These are phyloP conservation scores for Erethizon dorsatum DNA, from an alignment of 2,797 vertebrate genomes.

Conservation along the genomic window DNA sequence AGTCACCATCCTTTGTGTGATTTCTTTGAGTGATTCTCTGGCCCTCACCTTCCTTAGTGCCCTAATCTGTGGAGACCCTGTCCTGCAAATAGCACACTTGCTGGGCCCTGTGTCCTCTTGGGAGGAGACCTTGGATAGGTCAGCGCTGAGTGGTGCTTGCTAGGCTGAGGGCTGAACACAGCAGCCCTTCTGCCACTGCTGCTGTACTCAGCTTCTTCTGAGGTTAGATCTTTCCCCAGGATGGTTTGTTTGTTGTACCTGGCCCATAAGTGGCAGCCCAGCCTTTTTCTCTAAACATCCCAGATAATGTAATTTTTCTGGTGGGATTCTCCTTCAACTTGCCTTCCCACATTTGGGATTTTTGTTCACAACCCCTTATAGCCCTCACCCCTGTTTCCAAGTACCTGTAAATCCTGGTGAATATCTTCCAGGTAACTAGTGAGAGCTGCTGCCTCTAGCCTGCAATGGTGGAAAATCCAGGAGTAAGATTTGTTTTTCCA, in stretches of 20 bases:
- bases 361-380: not conserved
- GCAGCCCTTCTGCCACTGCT: not conserved
- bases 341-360: not conserved
- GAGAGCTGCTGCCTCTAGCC: not conserved
- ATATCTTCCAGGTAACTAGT: not conserved
- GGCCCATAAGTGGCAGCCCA: not conserved
- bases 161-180: not conserved
- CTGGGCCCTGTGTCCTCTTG: not conserved
- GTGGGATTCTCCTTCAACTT: not conserved
- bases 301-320: not conserved
- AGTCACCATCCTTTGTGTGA: not conserved
- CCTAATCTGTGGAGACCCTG: not conserved
- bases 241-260: not conserved
- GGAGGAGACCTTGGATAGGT: not conserved
- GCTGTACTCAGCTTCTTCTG: not conserved
- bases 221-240: not conserved
- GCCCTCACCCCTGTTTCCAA: no score
- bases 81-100: not conserved
- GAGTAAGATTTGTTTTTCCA: conserved; percentile 13
- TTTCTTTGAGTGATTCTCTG: not conserved
- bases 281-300: not conserved
- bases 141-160: not conserved
- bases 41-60: not conserved
- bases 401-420: not conserved
- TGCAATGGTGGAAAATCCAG: not conserved